Evolutionary conservation across 1,140 invertebrate genomes (phyloP).

Genomic region (Paraescarpia echinospica): DNA sequence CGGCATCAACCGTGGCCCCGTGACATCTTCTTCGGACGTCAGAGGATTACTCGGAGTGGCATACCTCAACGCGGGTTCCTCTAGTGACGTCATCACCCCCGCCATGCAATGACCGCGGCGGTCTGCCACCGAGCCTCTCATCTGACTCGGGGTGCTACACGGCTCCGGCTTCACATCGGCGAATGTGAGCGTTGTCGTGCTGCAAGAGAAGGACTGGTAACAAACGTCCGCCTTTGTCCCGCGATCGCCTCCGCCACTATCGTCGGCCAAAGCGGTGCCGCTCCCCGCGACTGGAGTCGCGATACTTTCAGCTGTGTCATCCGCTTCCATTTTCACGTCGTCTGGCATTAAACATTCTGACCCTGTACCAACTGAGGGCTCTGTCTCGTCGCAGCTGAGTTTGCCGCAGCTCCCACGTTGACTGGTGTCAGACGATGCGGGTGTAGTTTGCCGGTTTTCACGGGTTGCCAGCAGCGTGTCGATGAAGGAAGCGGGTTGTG

Average conservation of each 20-base stretch:
- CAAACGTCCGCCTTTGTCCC: background rate
- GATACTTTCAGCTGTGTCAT: background rate
- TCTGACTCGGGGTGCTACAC: background rate
- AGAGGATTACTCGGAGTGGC: background rate
- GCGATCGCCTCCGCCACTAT: background rate
- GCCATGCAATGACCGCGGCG: background rate
- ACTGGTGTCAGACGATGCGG: background rate
- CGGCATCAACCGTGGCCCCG: background rate
- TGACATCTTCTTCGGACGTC: background rate
- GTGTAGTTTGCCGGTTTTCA: background rate
- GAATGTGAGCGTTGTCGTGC: background rate
- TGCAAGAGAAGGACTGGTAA: background rate
- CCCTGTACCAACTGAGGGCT: background rate
- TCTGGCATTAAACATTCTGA: background rate
- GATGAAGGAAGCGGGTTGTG: background rate
- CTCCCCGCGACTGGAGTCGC: background rate
- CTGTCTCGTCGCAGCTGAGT: background rate
- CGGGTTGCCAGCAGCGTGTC: background rate
- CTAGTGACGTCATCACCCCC: background rate
- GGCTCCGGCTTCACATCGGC: background rate
- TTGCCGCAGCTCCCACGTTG: background rate
- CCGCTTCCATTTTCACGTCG: background rate
- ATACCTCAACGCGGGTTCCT: background rate
- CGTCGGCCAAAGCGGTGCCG: background rate
- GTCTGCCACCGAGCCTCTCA: background rate